phyloP scores from a whole-genome alignment of 2,888 invertebrate genomes.

The Oxyscelio sp. region DNA sequence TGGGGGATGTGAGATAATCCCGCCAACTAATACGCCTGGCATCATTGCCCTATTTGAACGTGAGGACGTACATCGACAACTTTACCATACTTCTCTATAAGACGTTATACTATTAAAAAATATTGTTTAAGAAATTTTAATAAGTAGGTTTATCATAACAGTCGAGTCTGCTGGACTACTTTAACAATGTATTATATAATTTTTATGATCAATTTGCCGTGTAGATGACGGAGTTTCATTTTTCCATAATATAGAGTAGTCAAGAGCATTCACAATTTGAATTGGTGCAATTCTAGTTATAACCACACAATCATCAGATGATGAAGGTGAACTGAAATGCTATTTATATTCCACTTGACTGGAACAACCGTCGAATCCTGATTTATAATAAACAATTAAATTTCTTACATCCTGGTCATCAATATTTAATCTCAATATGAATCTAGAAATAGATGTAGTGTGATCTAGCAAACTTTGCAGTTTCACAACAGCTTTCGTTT shows the following conservation, averaged over 20 bases:
- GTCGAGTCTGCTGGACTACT: too few relatives aligned
- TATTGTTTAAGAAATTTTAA: background rate
- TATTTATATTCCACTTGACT: constrained; percentile 16
- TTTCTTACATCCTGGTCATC: background rate
- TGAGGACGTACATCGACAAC: too few relatives aligned
- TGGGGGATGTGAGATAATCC: too few relatives aligned
- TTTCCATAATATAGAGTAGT: constrained; percentile 2
- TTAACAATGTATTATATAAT: background rate
- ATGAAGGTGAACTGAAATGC: background rate
- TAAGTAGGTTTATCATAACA: too few relatives aligned
- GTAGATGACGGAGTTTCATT: constrained; percentile 27
- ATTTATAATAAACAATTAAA: constrained; percentile 15
- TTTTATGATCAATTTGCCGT: constrained; percentile 3
- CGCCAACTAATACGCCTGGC: too few relatives aligned
- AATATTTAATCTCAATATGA: background rate
- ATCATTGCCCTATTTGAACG: too few relatives aligned
- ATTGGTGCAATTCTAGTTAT: constrained; percentile 19
- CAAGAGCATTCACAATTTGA: background rate
- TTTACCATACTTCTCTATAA: too few relatives aligned
- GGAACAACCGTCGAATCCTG: constrained; percentile 33
- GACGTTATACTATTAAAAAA: background rate
- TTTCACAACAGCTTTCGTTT: background rate
- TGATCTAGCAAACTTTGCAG: constrained; percentile 24
- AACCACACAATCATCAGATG: constrained; percentile 5
- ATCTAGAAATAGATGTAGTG: constrained; percentile 4